phyloP scores from a whole-genome alignment of 2,797 vertebrate species.

The Gambelia wislizenii region DNA sequence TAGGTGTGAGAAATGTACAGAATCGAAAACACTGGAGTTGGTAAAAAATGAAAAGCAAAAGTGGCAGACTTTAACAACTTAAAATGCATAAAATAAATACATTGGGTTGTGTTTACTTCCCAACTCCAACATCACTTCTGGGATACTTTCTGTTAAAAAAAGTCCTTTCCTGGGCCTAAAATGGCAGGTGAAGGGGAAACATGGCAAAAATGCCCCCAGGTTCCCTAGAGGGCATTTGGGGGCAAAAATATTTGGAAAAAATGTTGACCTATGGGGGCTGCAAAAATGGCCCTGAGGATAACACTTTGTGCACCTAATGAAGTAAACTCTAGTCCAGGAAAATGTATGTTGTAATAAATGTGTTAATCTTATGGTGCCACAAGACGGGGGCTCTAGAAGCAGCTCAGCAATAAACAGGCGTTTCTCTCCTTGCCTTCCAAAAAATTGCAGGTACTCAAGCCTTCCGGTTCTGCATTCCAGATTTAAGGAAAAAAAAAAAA shows the following conservation, averaged over 20 bases:
- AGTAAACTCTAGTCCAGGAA: background rate
- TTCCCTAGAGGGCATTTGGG: no score
- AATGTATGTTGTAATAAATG: background rate
- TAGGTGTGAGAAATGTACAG: background rate
- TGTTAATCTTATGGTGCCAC: background rate
- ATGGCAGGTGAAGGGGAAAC: no score
- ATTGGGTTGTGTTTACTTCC: background rate
- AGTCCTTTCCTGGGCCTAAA: no score
- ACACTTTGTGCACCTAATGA: background rate
- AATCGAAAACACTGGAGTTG: background rate
- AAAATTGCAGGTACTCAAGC: background rate
- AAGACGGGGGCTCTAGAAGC: background rate
- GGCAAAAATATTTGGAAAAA: no score
- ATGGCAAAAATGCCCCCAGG: no score
- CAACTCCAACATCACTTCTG: background rate
- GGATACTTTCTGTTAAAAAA: no score
- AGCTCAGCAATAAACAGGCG: slow-evolving; percentile 47
- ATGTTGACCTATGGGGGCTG: no score
- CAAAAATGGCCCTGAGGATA: no score
- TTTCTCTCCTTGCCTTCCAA: slow-evolving; percentile 39
- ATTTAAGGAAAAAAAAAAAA: slow-evolving; percentile 17
- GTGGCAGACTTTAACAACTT: background rate
- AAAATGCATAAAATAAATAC: background rate
- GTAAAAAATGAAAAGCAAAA: background rate
- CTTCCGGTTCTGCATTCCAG: slow-evolving; percentile 7